A percentile compares a stretch with the other conserved stretches of the same genome.
These are phyloP conservation scores for Haliclona indistincta DNA, from an alignment of 37 sponge, comb jelly and placozoan species.

Conservation along the genomic window DNA sequence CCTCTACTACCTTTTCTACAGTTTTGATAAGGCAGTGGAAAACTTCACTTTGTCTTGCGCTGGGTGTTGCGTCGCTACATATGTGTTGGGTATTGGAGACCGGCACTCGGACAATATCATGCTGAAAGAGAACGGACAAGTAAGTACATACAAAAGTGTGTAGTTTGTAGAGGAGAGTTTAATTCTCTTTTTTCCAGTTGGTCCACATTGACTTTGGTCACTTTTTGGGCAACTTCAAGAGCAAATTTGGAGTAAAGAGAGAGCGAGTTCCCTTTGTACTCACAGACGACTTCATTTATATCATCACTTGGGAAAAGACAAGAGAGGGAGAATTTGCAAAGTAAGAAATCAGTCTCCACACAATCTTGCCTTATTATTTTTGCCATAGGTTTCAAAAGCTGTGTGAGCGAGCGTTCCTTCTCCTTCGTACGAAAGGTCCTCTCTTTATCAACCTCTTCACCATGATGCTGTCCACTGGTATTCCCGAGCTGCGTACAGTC, in stretches of 20 bases:
- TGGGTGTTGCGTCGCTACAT: slow-evolving; percentile 98
- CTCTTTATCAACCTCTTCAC: slow-evolving; percentile 96
- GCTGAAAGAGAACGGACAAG: slow-evolving; percentile 90
- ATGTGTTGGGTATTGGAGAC: slow-evolving; percentile 96
- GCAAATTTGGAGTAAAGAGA: slow-evolving; percentile 93
- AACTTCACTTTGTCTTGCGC: slow-evolving; percentile 94
- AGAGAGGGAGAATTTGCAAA: slow-evolving; percentile 44
- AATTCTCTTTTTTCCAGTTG: slow-evolving; percentile 56
- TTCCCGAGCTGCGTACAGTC: slow-evolving; percentile 89
- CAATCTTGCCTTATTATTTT: not conserved
- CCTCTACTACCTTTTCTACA: not conserved
- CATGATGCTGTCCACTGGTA: slow-evolving; percentile 97
- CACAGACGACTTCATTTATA: slow-evolving; percentile 92
- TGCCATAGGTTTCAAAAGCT: slow-evolving; percentile 76
- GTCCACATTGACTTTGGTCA: slow-evolving; percentile 99
- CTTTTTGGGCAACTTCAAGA: slow-evolving; percentile 99
- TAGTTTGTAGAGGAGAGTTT: not conserved
- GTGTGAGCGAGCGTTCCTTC: slow-evolving; percentile 90
- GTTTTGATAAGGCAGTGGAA: slow-evolving; percentile 83
- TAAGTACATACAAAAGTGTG: slow-evolving; percentile 4
- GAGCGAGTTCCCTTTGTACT: slow-evolving; percentile 98
- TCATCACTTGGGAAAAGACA: slow-evolving; percentile 87
- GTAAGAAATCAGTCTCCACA: slow-evolving; percentile 24
- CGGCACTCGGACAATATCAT: slow-evolving; percentile 98
- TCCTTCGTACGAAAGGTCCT: slow-evolving; percentile 79